A percentile compares a stretch with the other conserved stretches of the same genome.
Evolutionary conservation across 2,797 vertebrate species (phyloP).

Genomic region (Holocentrus rufus): DNA sequence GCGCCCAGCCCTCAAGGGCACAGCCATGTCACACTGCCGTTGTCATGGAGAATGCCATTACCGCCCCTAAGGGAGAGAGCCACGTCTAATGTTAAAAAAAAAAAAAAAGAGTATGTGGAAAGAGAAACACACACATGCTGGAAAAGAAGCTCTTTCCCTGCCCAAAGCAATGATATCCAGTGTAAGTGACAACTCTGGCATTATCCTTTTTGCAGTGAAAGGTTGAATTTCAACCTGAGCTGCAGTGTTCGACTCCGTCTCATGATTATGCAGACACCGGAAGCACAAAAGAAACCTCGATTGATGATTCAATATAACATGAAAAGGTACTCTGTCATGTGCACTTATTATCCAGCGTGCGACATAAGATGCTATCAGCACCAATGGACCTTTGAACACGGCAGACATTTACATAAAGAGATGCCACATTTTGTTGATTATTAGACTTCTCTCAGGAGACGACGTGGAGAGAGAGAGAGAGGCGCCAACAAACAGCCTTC

Average conservation of each 20-base stretch:
- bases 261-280: conserved; percentile 50
- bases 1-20: conserved; percentile 77
- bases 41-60: conserved; percentile 82
- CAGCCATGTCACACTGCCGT: conserved; percentile 75
- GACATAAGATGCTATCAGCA: conserved; percentile 29
- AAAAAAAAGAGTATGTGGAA: conserved; percentile 38
- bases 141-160: conserved; percentile 50
- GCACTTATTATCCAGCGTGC: conserved; percentile 29
- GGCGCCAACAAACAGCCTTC: conserved; percentile 2
- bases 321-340: conserved; percentile 65
- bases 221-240: conserved; percentile 70
- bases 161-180: conserved; percentile 63
- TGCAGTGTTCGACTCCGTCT: conserved; percentile 9
- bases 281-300: conserved; percentile 21
- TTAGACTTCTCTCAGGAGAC: conserved; percentile 27
- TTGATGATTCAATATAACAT: conserved; percentile 25
- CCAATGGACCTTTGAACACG: conserved; percentile 30
- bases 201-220: conserved; percentile 69
- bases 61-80: conserved; percentile 74
- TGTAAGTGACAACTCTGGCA: conserved; percentile 76
- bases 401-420: conserved; percentile 1
- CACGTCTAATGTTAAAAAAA: conserved; percentile 51
- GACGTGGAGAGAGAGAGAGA: conserved; percentile 13
- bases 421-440: conserved; percentile 9
- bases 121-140: conserved; percentile 34